phyloP scores from a whole-genome alignment of 2,797 vertebrate species.

The Salmo trutta region DNA sequence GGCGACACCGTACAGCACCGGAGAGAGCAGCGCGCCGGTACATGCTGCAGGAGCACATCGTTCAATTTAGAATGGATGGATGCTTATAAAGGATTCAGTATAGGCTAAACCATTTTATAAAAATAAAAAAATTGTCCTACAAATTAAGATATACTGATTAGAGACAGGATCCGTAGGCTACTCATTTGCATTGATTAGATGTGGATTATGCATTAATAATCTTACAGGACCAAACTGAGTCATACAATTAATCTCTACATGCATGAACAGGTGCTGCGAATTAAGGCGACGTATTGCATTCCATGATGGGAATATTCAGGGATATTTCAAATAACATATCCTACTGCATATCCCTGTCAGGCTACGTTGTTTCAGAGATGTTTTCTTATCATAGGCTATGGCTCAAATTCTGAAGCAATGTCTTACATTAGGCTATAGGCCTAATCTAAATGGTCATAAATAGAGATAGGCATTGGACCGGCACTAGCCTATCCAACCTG shows the following conservation, averaged over 20 bases:
- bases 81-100: background rate
- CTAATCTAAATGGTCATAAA: background rate
- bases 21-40: background rate
- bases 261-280: conserved; percentile 1
- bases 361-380: background rate
- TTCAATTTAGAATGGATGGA: background rate
- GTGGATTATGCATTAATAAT: background rate
- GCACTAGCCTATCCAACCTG: background rate
- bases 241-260: background rate
- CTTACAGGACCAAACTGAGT: background rate
- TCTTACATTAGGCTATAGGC: background rate
- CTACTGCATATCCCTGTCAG: background rate
- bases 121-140: too few relatives aligned
- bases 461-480: background rate
- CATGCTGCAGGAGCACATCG: background rate
- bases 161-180: background rate
- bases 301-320: background rate
- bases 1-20: background rate
- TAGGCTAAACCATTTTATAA: too few relatives aligned
- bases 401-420: background rate
- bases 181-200: background rate
- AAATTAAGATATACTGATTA: background rate
- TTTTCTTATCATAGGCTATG: background rate
- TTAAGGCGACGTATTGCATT: background rate
- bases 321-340: background rate